Evolutionary conservation across 2,888 invertebrate species (phyloP).

Genomic region (Ecliptopera silaceata): DNA sequence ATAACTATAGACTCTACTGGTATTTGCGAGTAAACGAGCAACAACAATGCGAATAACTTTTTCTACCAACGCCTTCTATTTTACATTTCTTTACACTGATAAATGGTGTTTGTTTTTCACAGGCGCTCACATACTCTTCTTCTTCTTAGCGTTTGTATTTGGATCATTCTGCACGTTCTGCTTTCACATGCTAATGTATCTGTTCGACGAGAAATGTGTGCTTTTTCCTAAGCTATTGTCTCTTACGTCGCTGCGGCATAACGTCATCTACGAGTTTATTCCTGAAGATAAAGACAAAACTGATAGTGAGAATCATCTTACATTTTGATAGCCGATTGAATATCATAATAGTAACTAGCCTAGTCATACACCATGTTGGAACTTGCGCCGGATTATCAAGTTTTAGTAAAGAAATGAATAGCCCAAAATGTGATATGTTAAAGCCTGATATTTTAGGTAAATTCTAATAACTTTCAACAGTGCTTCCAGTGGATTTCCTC

Average conservation of each 20-base stretch:
- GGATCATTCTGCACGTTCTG: conserved; percentile 77
- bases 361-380: too few relatives aligned
- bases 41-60: too few relatives aligned
- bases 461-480: conserved; percentile 35
- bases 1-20: too few relatives aligned
- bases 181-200: conserved; percentile 75
- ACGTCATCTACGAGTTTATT: conserved; percentile 63
- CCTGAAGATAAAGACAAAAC: conserved; percentile 47
- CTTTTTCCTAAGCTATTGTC: conserved; percentile 69
- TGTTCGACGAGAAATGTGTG: conserved; percentile 76
- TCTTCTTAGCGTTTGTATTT: conserved; percentile 73
- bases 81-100: background rate
- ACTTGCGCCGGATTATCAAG: too few relatives aligned
- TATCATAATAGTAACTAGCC: too few relatives aligned
- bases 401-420: too few relatives aligned
- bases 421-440: too few relatives aligned
- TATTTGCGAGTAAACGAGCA: too few relatives aligned
- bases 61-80: background rate
- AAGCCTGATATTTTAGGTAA: background rate
- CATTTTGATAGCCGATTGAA: background rate
- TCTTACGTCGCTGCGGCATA: conserved; percentile 52
- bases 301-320: conserved; percentile 46
- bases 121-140: conserved; percentile 71
- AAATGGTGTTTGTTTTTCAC: conserved; percentile 18
- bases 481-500: conserved; percentile 66